Evolutionary conservation across 2,113 vertebrate genomes (phyloP).

Genomic region (Mesitornis unicolor): DNA sequence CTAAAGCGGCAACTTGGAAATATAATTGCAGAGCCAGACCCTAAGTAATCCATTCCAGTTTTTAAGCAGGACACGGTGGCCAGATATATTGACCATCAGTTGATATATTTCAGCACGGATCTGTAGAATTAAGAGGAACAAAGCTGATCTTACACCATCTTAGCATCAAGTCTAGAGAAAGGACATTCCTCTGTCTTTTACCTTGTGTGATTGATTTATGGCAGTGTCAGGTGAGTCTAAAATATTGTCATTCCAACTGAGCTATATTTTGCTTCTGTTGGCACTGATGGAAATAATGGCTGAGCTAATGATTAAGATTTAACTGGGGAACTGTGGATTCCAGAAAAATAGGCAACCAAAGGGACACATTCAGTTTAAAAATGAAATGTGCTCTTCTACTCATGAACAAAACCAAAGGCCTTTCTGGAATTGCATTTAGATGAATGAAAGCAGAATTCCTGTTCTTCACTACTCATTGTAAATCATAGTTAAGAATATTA

Average conservation of each 20-base stretch:
- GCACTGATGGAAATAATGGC: background rate
- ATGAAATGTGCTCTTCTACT: background rate
- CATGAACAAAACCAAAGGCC: background rate
- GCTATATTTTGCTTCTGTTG: background rate
- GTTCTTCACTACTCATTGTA: background rate
- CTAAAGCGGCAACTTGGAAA: background rate
- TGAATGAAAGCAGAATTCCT: background rate
- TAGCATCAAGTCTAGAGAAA: background rate
- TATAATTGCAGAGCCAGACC: background rate
- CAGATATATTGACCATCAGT: background rate
- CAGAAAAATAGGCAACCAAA: background rate
- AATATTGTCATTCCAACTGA: background rate
- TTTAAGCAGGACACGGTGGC: background rate
- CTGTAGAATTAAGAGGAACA: background rate
- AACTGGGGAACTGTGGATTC: background rate
- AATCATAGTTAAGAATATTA: background rate
- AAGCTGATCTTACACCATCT: background rate
- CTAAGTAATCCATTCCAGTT: background rate
- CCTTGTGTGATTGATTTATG: background rate
- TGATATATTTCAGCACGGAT: background rate
- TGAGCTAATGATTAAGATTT: background rate
- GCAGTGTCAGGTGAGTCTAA: background rate
- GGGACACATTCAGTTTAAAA: background rate
- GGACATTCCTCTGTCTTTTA: background rate
- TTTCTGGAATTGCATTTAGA: background rate